Base-by-base conservation (phyloP, 2,797 vertebrate genomes). In the Onychomys arenicola region DNA sequence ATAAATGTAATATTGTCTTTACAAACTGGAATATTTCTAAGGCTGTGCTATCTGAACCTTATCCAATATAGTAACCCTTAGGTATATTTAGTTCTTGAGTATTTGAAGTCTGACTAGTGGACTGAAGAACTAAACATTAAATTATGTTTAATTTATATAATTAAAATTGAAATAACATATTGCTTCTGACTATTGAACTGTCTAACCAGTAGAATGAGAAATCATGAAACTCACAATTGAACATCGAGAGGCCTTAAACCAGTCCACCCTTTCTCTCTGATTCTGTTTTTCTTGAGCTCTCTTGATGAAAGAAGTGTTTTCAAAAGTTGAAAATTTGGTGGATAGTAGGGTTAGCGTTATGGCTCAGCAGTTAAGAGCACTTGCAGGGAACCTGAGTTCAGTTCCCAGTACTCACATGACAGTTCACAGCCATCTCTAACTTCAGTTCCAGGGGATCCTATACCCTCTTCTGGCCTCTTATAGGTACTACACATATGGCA, bases 121-220 rank as follows among this genome's bases (percentile, higher is more conserved):
- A 93, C 57, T 69, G 4, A 93, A 61, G 52, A 91, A 91, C 37
- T 32, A 37, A 61, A 69, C 46, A 92, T 94, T 84, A 55, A 77
- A 61, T 76, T 81, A 34, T 49, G 91, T 73, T 90, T 86, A 32
- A 86, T 87, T 91, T 81, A 76, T 91, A 49, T 80, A 81, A 84
- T 59, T 95, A 59, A n/a, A 76, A 80, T 77, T 94, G 90, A 94
- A 80, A 81, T 46, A 93, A 43, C 43, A 69, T 49, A 6, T 61
- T 43, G 55, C 27, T 75, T 46, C 34, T 46, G 55, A 19, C 12
- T 65, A 75, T 65, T 87, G 19, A 40, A 43, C 34, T 37, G 21
- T 77, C 61, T 89, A 88, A 78, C 29, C 6, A 82, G 71, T 61
- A 46, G 63, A 63, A 95, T 21, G 1, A 84, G 34, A 69, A 2